Evolutionary conservation across 2,888 invertebrate genomes (phyloP).

Genomic region (Drepanosiphum platanoidis): DNA sequence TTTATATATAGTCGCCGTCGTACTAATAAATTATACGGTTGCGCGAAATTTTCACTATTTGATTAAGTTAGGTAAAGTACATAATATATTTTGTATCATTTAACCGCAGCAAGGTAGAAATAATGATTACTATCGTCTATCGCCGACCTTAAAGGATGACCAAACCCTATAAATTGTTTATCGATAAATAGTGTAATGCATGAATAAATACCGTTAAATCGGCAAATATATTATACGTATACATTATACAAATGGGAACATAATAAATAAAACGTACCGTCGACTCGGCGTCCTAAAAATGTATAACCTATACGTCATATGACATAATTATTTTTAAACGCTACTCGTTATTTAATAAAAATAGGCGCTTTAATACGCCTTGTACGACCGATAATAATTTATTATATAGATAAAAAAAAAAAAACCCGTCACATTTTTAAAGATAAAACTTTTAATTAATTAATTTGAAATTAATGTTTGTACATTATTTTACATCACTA

Average conservation of each 20-base stretch:
- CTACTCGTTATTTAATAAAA: too few relatives aligned
- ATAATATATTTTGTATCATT: conserved; percentile 6
- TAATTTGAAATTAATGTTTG: neutral
- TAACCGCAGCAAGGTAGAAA: neutral
- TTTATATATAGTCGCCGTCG: too few relatives aligned
- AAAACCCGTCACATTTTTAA: neutral
- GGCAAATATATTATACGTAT: neutral
- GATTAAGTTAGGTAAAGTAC: conserved; percentile 4
- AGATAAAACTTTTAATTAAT: neutral
- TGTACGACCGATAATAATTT: too few relatives aligned
- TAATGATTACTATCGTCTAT: conserved; percentile 7
- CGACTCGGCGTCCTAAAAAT: neutral
- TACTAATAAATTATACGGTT: neutral
- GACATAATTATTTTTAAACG: too few relatives aligned
- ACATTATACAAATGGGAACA: neutral
- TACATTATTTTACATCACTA: neutral
- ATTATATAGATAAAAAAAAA: too few relatives aligned
- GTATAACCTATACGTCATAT: neutral
- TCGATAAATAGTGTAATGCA: neutral
- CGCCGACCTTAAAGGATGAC: neutral
- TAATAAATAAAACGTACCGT: neutral
- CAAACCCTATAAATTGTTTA: neutral
- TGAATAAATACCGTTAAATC: neutral
- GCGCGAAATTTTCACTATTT: neutral
- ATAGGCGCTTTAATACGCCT: too few relatives aligned